These are phyloP conservation scores for Meleagris gallopavo DNA, from an alignment of 2,113 vertebrate genomes.

Conservation along the genomic window DNA sequence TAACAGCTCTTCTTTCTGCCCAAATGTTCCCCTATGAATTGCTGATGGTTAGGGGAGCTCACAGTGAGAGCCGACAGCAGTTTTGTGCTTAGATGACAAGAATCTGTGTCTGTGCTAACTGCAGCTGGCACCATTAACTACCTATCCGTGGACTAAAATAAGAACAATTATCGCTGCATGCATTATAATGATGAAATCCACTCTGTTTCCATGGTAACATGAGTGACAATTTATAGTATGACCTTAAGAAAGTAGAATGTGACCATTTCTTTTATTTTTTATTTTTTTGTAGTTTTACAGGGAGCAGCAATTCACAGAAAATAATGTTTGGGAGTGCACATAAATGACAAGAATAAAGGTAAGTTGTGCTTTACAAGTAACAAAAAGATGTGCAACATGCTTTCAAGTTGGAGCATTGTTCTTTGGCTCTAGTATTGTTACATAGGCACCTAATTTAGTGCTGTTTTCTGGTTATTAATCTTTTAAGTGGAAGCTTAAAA, in stretches of 20 bases:
- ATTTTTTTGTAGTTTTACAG: background rate
- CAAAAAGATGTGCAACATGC: background rate
- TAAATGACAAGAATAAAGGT: background rate
- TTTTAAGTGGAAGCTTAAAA: background rate
- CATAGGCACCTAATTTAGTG: background rate
- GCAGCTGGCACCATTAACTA: conserved; percentile 52
- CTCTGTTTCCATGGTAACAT: conserved; percentile 63
- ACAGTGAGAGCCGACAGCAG: conserved; percentile 31
- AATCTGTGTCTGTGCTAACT: conserved; percentile 35
- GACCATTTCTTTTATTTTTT: background rate
- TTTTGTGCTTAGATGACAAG: conserved; percentile 43
- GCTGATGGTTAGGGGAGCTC: conserved; percentile 36
- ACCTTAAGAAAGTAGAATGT: conserved; percentile 33
- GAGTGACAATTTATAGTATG: background rate
- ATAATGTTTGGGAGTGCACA: background rate
- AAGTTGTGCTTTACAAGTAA: background rate
- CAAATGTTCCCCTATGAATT: conserved; percentile 33
- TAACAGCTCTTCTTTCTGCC: conserved; percentile 22
- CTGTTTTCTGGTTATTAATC: background rate
- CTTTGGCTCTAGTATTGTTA: background rate
- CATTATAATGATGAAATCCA: conserved; percentile 41
- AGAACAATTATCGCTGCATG: conserved; percentile 43
- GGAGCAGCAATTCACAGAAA: background rate
- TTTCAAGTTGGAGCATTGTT: background rate
- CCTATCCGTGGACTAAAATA: conserved; percentile 32